Evolutionary conservation across 2,888 invertebrate species (phyloP).

Genomic region (Acholoe squamosa): DNA sequence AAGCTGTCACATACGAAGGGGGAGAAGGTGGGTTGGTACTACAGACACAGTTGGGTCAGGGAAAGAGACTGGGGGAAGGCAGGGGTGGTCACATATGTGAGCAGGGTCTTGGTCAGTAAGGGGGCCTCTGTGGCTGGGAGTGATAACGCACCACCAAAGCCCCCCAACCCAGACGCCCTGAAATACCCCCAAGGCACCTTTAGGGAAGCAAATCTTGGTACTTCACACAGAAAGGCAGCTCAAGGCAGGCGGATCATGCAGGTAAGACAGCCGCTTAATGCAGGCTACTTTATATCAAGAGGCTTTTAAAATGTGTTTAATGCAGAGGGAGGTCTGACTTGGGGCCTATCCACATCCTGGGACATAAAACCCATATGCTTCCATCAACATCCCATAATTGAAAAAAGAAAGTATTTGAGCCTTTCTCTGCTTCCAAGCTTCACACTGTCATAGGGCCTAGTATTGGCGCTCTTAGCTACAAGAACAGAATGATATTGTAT

Average conservation of each 20-base stretch:
- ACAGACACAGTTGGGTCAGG: background rate
- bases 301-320: background rate
- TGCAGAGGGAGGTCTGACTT: background rate
- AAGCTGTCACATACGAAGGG: too few relatives aligned
- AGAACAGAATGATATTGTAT: too few relatives aligned
- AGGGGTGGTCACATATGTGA: background rate
- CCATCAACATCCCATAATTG: too few relatives aligned
- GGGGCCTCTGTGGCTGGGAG: background rate
- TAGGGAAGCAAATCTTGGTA: slow-evolving; percentile 1
- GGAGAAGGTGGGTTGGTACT: too few relatives aligned
- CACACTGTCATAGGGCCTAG: too few relatives aligned
- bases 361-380: too few relatives aligned
- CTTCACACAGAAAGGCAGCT: background rate
- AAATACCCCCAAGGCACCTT: background rate
- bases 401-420: too few relatives aligned
- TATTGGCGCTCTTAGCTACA: too few relatives aligned
- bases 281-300: background rate
- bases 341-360: too few relatives aligned
- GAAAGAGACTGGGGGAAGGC: background rate
- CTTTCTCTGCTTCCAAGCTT: too few relatives aligned
- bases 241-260: background rate
- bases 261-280: background rate
- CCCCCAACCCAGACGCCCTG: background rate
- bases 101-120: background rate
- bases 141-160: slow-evolving; percentile 10